Evolutionary conservation across 2,113 vertebrate species (phyloP), one percentile per base, ranked within the genome.

Genomic region (Procavia capensis): DNA sequence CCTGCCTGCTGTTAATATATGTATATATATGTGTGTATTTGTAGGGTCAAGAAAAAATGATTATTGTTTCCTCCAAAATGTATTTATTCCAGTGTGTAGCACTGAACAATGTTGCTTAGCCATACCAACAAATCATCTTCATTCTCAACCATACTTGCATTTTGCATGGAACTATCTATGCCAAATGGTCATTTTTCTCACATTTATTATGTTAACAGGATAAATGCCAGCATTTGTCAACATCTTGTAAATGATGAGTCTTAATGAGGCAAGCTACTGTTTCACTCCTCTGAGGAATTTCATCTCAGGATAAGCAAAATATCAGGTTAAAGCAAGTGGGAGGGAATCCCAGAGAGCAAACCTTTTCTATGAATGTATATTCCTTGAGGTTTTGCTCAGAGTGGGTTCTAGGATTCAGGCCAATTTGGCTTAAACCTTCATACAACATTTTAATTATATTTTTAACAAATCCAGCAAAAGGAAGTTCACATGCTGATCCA

Each of bases 181-280:
- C 98, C 98, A 98, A 98, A 98, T 98, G 98, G 98, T 98, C 98
- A 98, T 98, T 98, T 98, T 98, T 98, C 98, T 98, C 98, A 98
- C 98, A 98, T 98, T 98, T 98, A 98, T 98, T 99, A 98, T 98
- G 98, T 98, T 98, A 98, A 98, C 97, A 99, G 98, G 97, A 98
- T 98, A 98, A 98, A 98, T 98, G 98, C 98, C 98, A 98, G 92
- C 97, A 80, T 98, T 99, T 98, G 98, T 99, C 98, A 98, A 98
- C 98, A 98, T 98, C 98, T 98, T 98, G 98, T 98, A 98, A 98
- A 98, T 98, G 98, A 98, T 98, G 98, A 98, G 97, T 96, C 98
- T 98, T 98, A 99, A 99, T 99, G 98, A 98, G 98, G 97, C 98
- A 98, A 98, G 98, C 98, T 98, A 98, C 97, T 97, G 96, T 98